Evolutionary conservation across 2,888 invertebrate genomes (phyloP), one percentile per base, ranked within the genome.

Genomic region (Hesperia comma): DNA sequence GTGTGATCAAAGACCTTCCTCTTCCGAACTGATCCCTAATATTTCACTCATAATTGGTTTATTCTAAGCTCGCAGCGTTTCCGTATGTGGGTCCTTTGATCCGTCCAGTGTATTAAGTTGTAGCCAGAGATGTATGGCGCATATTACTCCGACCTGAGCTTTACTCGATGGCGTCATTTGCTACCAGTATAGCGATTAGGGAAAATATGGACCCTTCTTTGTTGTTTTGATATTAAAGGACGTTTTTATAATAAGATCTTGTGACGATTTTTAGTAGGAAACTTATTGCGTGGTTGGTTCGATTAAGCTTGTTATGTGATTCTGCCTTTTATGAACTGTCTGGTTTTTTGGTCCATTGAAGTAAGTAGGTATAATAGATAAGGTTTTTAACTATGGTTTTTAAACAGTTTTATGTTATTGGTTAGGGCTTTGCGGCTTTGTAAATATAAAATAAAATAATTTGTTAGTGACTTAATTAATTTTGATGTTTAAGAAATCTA

Each of bases 21-120:
- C 76, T 77, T 77, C 77, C 80, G 82, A 80, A 79, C 86, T 90
- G 91, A 92, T 92, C 92, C 92, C 91, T 91, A 92, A 92, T 92
- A 92, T 92, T 92, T 92, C 92, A 89, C 90, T 91, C 90, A 91
- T 92, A 92, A 92, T 92, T 92, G 92, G 92, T 92, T 92, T 92
- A 92, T 90, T 89, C 92, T 91, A 91, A 91, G 92, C 92, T 90
- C 74, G 79, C 82, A 83, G 85, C 82, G 84, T 84, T 88, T 86
- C 90, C 91, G 89, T 90, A 83, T 89, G 87, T 87, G 84, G 81
- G 77, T 79, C 84, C 88, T 92, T 92, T 92, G 92, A 92, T 92
- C 92, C 90, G 85, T 76, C 80, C 85, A 86, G 81, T 91, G 90
- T 90, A 92, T 92, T 91, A 91, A 85, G 85, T 85, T 87, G 87